Percentiles rank a stretch among this genome's conserved stretches.
Conservation (phyloP, 1,140 invertebrate genomes). For the Parasteatoda tepidariorum region DNA sequence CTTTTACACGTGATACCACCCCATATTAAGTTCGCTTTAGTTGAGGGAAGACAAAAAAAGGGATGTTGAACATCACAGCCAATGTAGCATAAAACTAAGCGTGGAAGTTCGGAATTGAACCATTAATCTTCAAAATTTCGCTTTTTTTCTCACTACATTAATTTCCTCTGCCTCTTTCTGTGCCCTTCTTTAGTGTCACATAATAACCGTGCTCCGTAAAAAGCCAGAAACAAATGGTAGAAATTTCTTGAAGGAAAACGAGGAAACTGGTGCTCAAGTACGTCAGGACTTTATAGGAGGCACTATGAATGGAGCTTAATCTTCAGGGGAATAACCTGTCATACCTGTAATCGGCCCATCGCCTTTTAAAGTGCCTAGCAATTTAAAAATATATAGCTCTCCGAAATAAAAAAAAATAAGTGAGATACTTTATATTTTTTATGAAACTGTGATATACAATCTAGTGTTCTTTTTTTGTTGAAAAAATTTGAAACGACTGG, state of each 20-base stretch:
- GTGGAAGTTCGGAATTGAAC: slow-evolving; percentile 32
- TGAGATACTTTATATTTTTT: background rate
- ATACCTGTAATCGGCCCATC: slow-evolving; percentile 54
- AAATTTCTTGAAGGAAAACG: slow-evolving; percentile 30
- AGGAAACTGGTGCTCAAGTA: background rate
- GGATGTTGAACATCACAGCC: slow-evolving; percentile 10
- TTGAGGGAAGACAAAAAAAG: background rate
- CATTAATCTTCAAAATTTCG: slow-evolving; percentile 48
- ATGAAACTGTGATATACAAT: background rate
- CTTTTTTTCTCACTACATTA: slow-evolving; percentile 41
- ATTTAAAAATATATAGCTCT: slow-evolving; percentile 51
- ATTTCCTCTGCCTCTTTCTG: slow-evolving; percentile 1
- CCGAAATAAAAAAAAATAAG: slow-evolving; percentile 11
- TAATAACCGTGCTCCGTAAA: slow-evolving; percentile 28
- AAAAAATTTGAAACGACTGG: slow-evolving; percentile 5
- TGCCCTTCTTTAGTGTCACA: slow-evolving; percentile 16
- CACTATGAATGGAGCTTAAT: slow-evolving; percentile 38
- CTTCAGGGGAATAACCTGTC: slow-evolving; percentile 56
- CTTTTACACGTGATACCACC: background rate
- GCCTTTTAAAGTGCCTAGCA: slow-evolving; percentile 46
- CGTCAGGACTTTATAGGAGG: slow-evolving; percentile 25
- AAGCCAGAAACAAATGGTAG: slow-evolving; percentile 21
- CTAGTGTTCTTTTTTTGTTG: background rate
- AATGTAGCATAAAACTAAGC: slow-evolving; percentile 5
- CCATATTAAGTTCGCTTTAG: background rate